Evolutionary conservation across 2,113 vertebrate species (phyloP).

Genomic region (Promerops cafer): DNA sequence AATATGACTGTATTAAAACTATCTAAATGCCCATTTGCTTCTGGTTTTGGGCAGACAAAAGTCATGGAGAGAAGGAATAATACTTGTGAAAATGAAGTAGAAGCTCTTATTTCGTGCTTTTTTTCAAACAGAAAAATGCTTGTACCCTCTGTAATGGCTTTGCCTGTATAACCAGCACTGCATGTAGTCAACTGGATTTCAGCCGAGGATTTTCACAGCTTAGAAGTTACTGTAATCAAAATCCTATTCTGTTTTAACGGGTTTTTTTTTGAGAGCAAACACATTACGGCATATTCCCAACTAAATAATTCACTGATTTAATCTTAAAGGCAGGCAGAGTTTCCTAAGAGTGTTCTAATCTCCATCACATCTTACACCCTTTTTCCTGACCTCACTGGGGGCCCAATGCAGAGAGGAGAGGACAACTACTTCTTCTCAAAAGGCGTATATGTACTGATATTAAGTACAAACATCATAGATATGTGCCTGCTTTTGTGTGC

Average conservation of each 20-base stretch:
- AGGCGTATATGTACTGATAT: not conserved
- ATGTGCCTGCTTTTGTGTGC: not conserved
- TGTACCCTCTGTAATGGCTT: not conserved
- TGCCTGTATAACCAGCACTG: not conserved
- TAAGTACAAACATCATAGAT: not conserved
- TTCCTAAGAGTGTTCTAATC: not conserved
- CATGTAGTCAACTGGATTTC: not conserved
- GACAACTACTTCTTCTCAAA: not conserved
- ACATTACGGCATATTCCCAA: not conserved
- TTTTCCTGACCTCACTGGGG: not conserved
- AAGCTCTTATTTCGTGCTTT: not conserved
- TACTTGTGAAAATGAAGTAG: not conserved
- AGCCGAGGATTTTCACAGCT: slow-evolving; percentile 5
- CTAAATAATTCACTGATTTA: not conserved
- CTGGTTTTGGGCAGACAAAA: slow-evolving; percentile 1
- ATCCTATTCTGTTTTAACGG: not conserved
- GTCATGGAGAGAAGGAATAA: not conserved
- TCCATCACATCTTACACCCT: not conserved
- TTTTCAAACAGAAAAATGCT: not conserved
- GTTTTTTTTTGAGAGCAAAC: not conserved
- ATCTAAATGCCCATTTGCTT: not conserved
- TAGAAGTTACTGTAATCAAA: not conserved
- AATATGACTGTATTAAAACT: not conserved
- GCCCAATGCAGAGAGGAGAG: not conserved
- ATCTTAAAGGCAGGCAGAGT: not conserved